Evolutionary conservation across 2,797 vertebrate genomes (phyloP).

Genomic region (Coreius guichenoti): DNA sequence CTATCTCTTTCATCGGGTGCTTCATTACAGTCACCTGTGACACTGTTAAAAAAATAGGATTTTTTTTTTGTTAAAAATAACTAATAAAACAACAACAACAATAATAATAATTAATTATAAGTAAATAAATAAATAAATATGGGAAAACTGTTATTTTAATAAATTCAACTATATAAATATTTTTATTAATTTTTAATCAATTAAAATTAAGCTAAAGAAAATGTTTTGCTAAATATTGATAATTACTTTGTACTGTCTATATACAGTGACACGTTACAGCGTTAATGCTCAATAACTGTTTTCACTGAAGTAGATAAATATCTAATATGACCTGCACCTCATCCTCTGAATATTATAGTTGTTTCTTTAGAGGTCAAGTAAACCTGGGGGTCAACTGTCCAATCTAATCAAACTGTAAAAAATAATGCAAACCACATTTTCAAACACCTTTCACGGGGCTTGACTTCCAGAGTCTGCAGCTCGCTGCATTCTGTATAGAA

Average conservation of each 20-base stretch:
- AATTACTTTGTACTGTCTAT: background rate
- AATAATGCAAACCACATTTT: conserved; percentile 20
- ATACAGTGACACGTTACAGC: background rate
- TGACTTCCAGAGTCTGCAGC: background rate
- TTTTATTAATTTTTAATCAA: background rate
- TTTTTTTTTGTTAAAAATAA: too few relatives aligned
- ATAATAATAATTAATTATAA: background rate
- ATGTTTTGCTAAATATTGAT: background rate
- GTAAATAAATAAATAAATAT: background rate
- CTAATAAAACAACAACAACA: too few relatives aligned
- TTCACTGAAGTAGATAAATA: conserved; percentile 11
- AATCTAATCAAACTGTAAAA: conserved; percentile 3
- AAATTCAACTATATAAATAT: background rate
- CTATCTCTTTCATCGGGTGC: too few relatives aligned
- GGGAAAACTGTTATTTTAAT: background rate
- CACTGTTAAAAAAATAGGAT: too few relatives aligned
- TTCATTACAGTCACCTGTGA: too few relatives aligned
- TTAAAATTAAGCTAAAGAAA: background rate
- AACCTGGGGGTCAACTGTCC: background rate
- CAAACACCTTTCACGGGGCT: background rate
- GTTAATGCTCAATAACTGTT: background rate
- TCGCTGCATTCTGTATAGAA: background rate
- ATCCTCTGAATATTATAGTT: background rate
- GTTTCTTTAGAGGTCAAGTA: background rate
- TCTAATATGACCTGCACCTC: background rate